Evolutionary conservation across 2,113 vertebrate species (phyloP).

Genomic region (Otis tarda): DNA sequence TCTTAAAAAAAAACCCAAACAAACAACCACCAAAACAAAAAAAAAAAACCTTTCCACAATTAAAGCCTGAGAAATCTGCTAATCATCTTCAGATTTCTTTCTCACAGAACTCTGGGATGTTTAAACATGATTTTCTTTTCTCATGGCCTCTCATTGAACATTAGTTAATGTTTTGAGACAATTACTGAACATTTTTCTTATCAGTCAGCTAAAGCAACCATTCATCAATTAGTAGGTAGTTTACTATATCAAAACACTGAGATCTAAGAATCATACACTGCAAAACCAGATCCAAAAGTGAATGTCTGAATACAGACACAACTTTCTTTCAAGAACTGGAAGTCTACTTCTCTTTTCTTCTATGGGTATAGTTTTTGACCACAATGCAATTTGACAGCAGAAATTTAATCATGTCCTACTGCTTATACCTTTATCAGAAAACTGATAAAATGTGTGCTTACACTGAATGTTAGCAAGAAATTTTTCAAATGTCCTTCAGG

Average conservation of each 20-base stretch:
- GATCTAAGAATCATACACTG: neutral
- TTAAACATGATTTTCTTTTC: neutral
- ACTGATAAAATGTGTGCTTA: conserved; percentile 28
- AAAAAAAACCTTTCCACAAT: neutral
- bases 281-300: neutral
- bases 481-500: conserved; percentile 72
- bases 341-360: neutral
- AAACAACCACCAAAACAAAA: no score
- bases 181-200: neutral
- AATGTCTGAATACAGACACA: neutral
- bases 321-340: neutral
- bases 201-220: neutral
- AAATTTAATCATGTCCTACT: conserved; percentile 23
- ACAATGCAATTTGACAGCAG: neutral
- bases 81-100: neutral
- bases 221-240: neutral
- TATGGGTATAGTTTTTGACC: neutral
- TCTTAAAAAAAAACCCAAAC: neutral
- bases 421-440: conserved; percentile 25
- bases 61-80: neutral
- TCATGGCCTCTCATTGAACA: neutral
- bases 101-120: neutral
- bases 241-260: neutral
- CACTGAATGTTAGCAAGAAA: conserved; percentile 24
- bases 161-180: neutral